Conservation (phyloP, 2,888 invertebrate species). For the Teleogryllus oceanicus region DNA sequence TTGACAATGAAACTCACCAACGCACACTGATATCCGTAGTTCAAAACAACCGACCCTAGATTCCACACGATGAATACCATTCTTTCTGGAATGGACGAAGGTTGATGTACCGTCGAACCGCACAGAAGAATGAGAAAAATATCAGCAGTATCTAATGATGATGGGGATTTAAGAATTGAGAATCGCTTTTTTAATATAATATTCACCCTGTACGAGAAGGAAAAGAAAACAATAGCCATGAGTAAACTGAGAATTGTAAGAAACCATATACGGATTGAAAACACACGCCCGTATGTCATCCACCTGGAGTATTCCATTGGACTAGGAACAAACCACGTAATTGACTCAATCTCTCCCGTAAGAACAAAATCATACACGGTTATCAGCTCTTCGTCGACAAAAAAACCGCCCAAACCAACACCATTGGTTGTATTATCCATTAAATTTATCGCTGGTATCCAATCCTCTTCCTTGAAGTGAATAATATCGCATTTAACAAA, state of each 20-base stretch:
- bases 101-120: not conserved
- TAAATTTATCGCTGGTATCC: too few species aligned
- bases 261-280: not conserved
- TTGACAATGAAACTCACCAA: not conserved
- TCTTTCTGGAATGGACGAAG: not conserved
- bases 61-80: not conserved
- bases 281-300: not conserved
- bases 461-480: too few species aligned
- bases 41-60: not conserved
- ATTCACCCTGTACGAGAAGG: not conserved
- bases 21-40: not conserved
- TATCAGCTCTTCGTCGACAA: too few species aligned
- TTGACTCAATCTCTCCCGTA: not conserved
- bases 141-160: not conserved
- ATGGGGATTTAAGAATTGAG: not conserved
- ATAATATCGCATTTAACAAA: too few species aligned
- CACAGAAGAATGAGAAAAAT: not conserved
- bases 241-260: not conserved
- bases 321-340: not conserved
- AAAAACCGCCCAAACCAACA: too few species aligned
- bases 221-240: not conserved
- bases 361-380: too few species aligned
- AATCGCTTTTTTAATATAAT: not conserved
- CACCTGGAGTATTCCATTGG: not conserved
- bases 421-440: too few species aligned